These are phyloP conservation scores for Dromiciops gliroides DNA, from an alignment of 2,113 vertebrate genomes.

Conservation along the genomic window DNA sequence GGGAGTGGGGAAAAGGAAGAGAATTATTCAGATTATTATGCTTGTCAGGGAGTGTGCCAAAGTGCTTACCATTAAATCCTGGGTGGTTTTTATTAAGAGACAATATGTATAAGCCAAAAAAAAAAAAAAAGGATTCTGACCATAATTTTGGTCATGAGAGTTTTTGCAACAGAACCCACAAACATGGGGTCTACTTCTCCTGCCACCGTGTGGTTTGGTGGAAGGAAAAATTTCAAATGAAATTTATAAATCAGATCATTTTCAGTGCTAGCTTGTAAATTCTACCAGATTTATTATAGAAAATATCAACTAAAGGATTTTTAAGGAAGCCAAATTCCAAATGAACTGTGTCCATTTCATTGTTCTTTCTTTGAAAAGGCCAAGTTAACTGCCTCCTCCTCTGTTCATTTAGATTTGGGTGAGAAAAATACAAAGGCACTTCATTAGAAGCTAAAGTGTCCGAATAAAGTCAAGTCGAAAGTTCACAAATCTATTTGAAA, in stretches of 20 bases:
- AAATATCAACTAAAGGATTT: background rate
- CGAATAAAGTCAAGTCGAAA: background rate
- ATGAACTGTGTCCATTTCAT: background rate
- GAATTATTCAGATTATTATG: background rate
- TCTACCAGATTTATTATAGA: rapidly evolving
- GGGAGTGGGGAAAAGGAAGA: background rate
- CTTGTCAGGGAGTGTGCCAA: background rate
- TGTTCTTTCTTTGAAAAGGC: background rate
- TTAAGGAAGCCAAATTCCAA: background rate
- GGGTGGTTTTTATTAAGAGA: background rate
- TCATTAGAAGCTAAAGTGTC: no score
- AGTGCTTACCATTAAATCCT: background rate
- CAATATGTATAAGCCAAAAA: background rate
- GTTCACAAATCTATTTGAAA: background rate
- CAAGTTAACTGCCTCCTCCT: background rate
- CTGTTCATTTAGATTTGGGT: background rate
- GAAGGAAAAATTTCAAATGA: conserved; percentile 12
- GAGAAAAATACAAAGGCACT: background rate
- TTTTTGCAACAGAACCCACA: background rate
- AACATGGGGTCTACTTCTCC: background rate
- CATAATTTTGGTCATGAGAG: background rate
- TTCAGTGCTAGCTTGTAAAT: background rate
- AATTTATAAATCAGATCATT: background rate
- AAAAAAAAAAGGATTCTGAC: background rate
- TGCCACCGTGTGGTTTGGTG: background rate